Evolutionary conservation across 1,140 invertebrate species (phyloP), one percentile per base, ranked within the genome.

Genomic region (Leptonema lineaticorne): DNA sequence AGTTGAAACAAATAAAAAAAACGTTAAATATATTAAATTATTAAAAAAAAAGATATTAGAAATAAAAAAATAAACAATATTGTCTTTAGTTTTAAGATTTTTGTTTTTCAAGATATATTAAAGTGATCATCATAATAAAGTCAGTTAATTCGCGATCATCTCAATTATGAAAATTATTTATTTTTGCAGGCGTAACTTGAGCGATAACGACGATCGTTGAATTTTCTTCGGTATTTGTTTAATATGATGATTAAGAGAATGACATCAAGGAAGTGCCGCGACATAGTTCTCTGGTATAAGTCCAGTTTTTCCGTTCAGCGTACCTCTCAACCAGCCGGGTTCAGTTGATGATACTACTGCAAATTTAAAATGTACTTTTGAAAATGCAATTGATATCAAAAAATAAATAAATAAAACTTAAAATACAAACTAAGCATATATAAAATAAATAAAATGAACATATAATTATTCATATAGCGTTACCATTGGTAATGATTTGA

Each of bases 251-350:
- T 22, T 53, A 22, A 24, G 14, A 8, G 62, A 46, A 45, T 50
- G 8, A 58, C 67, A 70, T 85, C 81, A 90, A 71, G 89, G 89
- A 75, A 93, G 83, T 69, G 89, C 88, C 83, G 98, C 95, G 14
- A 98, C 95, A 83, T 99, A 98, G 82, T 98, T 99, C 79, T 96
- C 93, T 60, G 97, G 96, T 78, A 99, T 91, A 45, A 99, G 86
- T 45, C 97, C 97, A 29, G 89, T 92, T 82, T 92, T 92, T 53
- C 96, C 96, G 81, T 97, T 94, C 66, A 98, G 83, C 22, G 92
- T 93, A 58, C 96, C 96, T 79, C 97, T 93, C 70, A 99, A 81
- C 97, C 97, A 99, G 57, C 96, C 96, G 5, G 96, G 95, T 82
- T 98, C 96, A 73, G 90, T 87, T 14, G 94, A 97, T 69, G 88